Base-by-base conservation (phyloP, 2,113 vertebrate species). In the chimpanzee (Pan troglodytes) region DNA sequence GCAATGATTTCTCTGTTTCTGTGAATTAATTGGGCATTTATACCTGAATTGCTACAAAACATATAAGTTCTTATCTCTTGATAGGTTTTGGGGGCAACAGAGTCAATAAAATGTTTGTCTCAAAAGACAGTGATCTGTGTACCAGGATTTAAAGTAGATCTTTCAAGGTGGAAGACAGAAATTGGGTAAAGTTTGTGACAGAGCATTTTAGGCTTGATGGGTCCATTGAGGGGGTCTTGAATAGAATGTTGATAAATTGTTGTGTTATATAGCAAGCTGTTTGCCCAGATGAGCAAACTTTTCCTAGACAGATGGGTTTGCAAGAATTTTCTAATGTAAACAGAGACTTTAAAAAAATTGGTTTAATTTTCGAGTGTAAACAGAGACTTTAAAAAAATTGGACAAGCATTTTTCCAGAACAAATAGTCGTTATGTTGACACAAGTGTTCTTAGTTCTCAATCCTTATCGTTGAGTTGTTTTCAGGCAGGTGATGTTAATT, bases 281-380 rank as follows among this genome's bases (percentile, higher is more conserved):
- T 91, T 76, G 27, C 16, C 12, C 76, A 82, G 76, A 76, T 50
- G 20, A 92, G 35, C 57, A 73, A 92, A 79, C 32, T 50, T 94
- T 75, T 59, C 45, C 40, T 59, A 82, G n/a, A 88, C 30, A 94
- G 40, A 92, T 76, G 17, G 30, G 6, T 88, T 88, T 81, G 25
- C 17, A 83, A 83, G 27, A 70, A 50, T 87, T 76, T 88, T 76
- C 82, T 92, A 50, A 94, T 82, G 40, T n/a, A 82, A 94, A 94
- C 35, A 35, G 20, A 55, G 17, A 72, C 84, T 80, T 85, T 83
- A 84, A 59, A 48, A 25, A 40, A 43, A 86, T 79, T 89, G 52
- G 5, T 93, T 93, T 86, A 88, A 82, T 92, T 83, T 82, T 57
- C 83, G 50, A 25, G 92, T 88, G 48, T n/a, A 82, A 94, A 94